A percentile compares a stretch with the other conserved stretches of the same genome.
Conservation (phyloP, 2,797 vertebrate genomes). For the Schizopygopsis malacanthus region DNA sequence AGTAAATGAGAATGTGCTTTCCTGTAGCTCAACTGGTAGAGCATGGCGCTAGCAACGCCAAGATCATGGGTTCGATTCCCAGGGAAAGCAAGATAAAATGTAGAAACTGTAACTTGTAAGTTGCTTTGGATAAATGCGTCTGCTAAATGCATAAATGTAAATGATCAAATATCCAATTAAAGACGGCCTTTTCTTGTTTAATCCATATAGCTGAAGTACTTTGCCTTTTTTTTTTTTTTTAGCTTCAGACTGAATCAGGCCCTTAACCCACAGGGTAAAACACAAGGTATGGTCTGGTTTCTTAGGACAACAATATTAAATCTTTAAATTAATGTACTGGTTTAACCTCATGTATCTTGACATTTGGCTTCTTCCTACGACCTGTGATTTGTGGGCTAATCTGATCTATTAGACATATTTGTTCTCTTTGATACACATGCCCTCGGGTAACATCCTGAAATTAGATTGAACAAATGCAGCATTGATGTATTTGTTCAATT, state of each 20-base stretch:
- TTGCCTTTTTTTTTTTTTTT: too few relatives aligned
- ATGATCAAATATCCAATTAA: not conserved
- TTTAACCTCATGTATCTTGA: slow-evolving; percentile 38
- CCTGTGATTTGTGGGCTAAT: slow-evolving; percentile 50
- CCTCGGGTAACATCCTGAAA: slow-evolving; percentile 36
- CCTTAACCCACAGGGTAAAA: not conserved
- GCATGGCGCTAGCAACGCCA: too few relatives aligned
- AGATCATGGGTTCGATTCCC: too few relatives aligned
- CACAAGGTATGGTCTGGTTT: not conserved
- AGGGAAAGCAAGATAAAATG: too few relatives aligned
- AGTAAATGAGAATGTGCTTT: too few relatives aligned
- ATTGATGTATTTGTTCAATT: slow-evolving; percentile 37
- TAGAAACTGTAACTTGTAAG: too few relatives aligned
- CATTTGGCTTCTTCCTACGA: slow-evolving; percentile 14
- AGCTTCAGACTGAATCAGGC: not conserved
- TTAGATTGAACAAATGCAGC: slow-evolving; percentile 40
- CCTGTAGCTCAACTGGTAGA: too few relatives aligned
- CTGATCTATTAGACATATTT: slow-evolving; percentile 50
- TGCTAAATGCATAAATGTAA: too few relatives aligned
- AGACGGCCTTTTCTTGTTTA: not conserved
- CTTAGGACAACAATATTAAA: slow-evolving; percentile 18
- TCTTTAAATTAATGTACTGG: slow-evolving; percentile 35
- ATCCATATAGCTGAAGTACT: not conserved
- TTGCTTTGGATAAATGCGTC: too few relatives aligned
- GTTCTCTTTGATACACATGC: slow-evolving; percentile 36